phyloP scores from a whole-genome alignment of 2,797 vertebrate genomes.

The Eutrigla gurnardus region DNA sequence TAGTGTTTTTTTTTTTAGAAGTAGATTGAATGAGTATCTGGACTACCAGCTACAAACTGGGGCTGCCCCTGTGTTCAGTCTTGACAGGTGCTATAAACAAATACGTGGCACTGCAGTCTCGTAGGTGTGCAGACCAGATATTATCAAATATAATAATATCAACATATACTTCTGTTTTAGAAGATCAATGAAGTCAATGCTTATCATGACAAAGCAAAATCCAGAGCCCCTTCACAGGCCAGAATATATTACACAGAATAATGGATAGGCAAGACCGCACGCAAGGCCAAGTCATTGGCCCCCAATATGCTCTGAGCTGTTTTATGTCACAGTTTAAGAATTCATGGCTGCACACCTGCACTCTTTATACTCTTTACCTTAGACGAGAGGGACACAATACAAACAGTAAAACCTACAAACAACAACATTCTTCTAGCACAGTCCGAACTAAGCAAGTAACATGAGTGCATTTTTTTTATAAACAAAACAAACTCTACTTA shows the following conservation, averaged over 20 bases:
- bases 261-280: slow-evolving; percentile 48
- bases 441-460: background rate
- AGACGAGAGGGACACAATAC: background rate
- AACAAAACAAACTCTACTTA: background rate
- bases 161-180: background rate
- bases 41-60: slow-evolving; percentile 9
- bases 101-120: slow-evolving; percentile 23
- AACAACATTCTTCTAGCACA: background rate
- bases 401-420: background rate
- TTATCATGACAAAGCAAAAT: slow-evolving; percentile 62
- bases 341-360: background rate
- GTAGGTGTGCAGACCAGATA: slow-evolving; percentile 5
- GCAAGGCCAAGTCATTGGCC: slow-evolving; percentile 34
- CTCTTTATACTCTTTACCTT: background rate
- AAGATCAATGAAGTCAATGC: slow-evolving; percentile 28
- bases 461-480: background rate
- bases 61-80: slow-evolving; percentile 25
- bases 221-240: slow-evolving; percentile 46
- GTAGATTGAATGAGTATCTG: slow-evolving; percentile 19
- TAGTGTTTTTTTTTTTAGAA: background rate
- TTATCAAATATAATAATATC: background rate
- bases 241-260: slow-evolving; percentile 54
- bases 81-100: slow-evolving; percentile 53
- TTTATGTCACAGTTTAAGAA: background rate
- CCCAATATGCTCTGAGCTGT: background rate